Evolutionary conservation across 2,797 vertebrate species (phyloP), one percentile per base, ranked within the genome.

Genomic region (Amphiprion clarkii): DNA sequence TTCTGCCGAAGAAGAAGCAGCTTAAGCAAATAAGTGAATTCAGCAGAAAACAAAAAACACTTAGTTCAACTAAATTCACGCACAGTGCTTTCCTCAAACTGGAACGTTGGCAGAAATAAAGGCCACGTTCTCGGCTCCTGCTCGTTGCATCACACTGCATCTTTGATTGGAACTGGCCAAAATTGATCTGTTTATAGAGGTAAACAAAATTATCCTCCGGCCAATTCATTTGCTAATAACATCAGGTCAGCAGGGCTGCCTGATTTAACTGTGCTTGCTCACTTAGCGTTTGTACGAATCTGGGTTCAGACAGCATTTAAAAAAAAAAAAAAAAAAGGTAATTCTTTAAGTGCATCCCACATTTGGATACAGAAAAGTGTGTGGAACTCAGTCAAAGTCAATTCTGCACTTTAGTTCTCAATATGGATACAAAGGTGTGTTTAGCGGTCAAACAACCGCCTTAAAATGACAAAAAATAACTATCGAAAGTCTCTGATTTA

Each of bases 111-210:
- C 81, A 87, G 74, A 76, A 55, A 36, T 36, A 82, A 77, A 83
- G 83, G 62, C 39, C 65, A 71, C 67, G 70, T 60, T 72, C 81
- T 84, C 64, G 17, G 72, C 83, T 81, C 64, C 67, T 70, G 74
- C 83, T 80, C 67, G 42, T 67, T 74, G 76, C 46, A 61, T 78
- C 83, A 91, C 33, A 10, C 33, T 36, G 33, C 33, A 9, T 72
- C 86, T 92, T 84, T 87, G 79, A 92, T 88, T 87, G 86, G 77
- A 88, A 88, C 85, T 87, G 65, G 66, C 33, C 67, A 86, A 85
- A 90, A 93, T 86, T 76, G 82, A 92, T 93, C 76, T 73, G 67
- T 88, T 94, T 93, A 78, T 80, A 51, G 73, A 83, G 55, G 85
- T 78, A 87, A 92, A 93, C 80, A 87, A 78, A 87, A 92, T 90